Base-by-base conservation (phyloP, 30 jellyfish, hydroid and myxozoan genomes). In the Mastigias papua region DNA sequence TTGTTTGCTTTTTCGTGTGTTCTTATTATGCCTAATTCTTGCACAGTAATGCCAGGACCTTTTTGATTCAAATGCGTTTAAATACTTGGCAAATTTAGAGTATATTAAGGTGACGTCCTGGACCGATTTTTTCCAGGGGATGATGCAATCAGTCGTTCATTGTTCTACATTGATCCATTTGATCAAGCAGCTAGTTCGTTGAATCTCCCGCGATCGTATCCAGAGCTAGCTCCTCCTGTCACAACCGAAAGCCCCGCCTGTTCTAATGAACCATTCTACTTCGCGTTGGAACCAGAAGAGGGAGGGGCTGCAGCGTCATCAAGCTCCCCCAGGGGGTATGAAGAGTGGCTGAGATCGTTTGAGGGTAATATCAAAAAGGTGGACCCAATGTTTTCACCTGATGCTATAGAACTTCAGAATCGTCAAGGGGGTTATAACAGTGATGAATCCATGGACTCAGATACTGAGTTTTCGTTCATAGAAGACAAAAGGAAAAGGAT, bases 401-500 rank as follows among this genome's bases (percentile, higher is more conserved):
- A 80, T 19, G 50, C 60, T 6, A 0, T 28, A 0, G 96, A 77
- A 35, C 74, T 63, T 63, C 68, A 75, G 22, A 33, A 23, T 3
- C 63, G 68, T 11, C 80, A 49, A 2, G 83, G 72, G 29, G 48
- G 90, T 60, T 89, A 89, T 58, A 73, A 90, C 66, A 90, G 97
- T 51, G 97, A 90, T 34, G 97, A 90, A 76, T 82, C 93, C 2
- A 90, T 90, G 84, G 94, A 82, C 37, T 82, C 97, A 21, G 97
- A 90, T 76, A 82, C 90, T 1, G 97, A 90, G 28, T 89, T 89
- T 78, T 89, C 92, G 28, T 89, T 89, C 46, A 89, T 89, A 33
- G 97, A 89, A 62, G 97, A 89, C 92, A 89, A 72, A 26, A 69
- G 57, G 8, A 78, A 49, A 67, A 58, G 20, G 46, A 50, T 48